phyloP scores from a whole-genome alignment of 2,888 invertebrate species.

The Tenthredo distinguenda region DNA sequence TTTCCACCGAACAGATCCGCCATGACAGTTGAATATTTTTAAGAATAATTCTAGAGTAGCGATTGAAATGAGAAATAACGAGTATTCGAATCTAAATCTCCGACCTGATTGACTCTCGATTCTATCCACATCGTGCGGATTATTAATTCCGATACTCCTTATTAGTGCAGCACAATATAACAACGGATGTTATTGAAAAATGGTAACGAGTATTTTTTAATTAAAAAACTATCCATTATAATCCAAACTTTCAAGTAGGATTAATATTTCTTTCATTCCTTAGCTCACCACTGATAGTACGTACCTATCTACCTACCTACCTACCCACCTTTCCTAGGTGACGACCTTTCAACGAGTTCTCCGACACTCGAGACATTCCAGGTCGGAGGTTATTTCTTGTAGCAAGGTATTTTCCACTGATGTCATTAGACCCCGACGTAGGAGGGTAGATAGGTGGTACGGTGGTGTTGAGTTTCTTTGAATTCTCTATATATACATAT shows the following conservation, averaged over 20 bases:
- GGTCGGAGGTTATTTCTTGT: constrained; percentile 33
- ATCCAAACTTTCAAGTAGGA: background rate
- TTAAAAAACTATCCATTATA: constrained; percentile 28
- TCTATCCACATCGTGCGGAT: background rate
- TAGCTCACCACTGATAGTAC: background rate
- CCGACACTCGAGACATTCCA: constrained; percentile 43
- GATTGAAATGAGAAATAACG: background rate
- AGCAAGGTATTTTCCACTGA: background rate
- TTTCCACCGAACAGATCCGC: background rate
- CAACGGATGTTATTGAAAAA: background rate
- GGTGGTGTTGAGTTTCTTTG: constrained; percentile 17
- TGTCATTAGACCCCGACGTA: constrained; percentile 16
- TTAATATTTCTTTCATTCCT: background rate
- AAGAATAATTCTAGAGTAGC: constrained; percentile 1
- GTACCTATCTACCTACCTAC: background rate
- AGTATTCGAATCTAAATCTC: background rate
- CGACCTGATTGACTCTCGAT: background rate
- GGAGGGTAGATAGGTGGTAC: background rate
- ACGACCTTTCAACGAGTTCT: constrained; percentile 43
- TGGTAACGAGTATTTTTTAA: background rate
- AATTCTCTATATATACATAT: background rate
- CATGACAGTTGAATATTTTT: constrained; percentile 4
- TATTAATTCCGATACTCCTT: background rate
- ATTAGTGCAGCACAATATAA: background rate
- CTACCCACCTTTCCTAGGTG: background rate